Evolutionary conservation across 2,888 invertebrate species (phyloP), one percentile per base, ranked within the genome.

Genomic region (Teinopalpus imperialis): DNA sequence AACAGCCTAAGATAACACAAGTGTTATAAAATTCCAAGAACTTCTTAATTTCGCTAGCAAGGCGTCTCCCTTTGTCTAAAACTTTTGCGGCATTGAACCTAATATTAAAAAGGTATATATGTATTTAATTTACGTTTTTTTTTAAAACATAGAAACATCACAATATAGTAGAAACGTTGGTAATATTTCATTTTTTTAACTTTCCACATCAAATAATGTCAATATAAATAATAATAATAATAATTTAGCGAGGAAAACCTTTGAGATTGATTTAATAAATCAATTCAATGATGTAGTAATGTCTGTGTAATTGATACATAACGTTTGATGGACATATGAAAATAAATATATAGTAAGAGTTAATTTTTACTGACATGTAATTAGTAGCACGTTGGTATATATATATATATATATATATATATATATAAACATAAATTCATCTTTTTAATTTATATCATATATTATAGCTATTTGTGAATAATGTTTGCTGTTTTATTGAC

Each of bases 261-360:
- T 9, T 3, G 8, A 21, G 8, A 30, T 29, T 29, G 9, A 30
- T 21, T 1, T 29, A 8, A 20, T 29, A 39, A 21, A 13, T 30
- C 12, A 20, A 10, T 30, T 8, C 5, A 13, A 29, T 12, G 13
- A 12, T 10, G 4, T 21, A n/a, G n/a, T 3, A 7, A 20, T 21
- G 9, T 13, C 6, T 26, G 20, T 14, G 39, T 39, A 39, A 39
- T 9, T 39, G 29, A 39, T 29, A 39, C 8, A 6, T 21, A 2
- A 1, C 8, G 12, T 27, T 29, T 39, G 21, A 9, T 21, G 3
- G 3, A 29, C n/a, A 6, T 10, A 5, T 7, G 18, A 21, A 26
- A 20, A 39, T 18, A 37, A 14, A 18, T 3, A 23, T 23, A 8
- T 23, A 23, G n/a, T n/a, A 34, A 12, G 12, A 12, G 2, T 21